Conservation (phyloP, 2,888 invertebrate species). For the Drosophila meridiana region DNA sequence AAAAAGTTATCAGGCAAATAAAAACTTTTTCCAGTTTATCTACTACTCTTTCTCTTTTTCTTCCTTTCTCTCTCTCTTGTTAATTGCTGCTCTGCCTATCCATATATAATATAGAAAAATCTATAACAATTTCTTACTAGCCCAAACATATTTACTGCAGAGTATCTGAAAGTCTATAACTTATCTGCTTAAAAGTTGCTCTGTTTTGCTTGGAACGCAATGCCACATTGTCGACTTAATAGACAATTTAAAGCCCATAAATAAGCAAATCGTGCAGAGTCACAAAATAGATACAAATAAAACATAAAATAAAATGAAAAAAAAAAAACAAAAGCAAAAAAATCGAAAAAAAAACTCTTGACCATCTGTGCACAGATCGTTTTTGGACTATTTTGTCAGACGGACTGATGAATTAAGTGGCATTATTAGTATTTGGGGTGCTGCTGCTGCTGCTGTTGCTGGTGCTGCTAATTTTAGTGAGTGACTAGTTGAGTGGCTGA, state of each 20-base stretch:
- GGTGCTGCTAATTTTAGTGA: constrained; percentile 71
- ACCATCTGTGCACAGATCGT: constrained; percentile 62
- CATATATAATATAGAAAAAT: not conserved
- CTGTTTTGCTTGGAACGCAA: constrained; percentile 63
- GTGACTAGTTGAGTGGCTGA: constrained; percentile 59
- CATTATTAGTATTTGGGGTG: constrained; percentile 54
- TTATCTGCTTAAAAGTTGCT: constrained; percentile 10
- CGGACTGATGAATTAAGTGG: constrained; percentile 58
- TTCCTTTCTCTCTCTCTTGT: no score
- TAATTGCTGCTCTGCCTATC: no score
- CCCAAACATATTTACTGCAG: not conserved
- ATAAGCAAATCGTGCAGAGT: constrained; percentile 69
- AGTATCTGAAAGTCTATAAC: constrained; percentile 5
- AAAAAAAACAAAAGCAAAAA: constrained; percentile 7
- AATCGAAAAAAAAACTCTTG: constrained; percentile 13
- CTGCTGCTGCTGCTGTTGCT: constrained; percentile 30
- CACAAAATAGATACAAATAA: constrained; percentile 44
- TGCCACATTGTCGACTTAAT: constrained; percentile 79
- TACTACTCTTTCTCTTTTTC: not conserved
- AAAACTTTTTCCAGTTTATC: not conserved
- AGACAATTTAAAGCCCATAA: constrained; percentile 81
- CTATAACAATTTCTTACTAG: not conserved
- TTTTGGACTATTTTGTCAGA: constrained; percentile 57
- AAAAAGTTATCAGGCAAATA: no score
- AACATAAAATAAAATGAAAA: constrained; percentile 2